These are phyloP conservation scores for Liopterus haemorrhoidalis DNA, from an alignment of 2,888 invertebrate genomes.

Conservation along the genomic window DNA sequence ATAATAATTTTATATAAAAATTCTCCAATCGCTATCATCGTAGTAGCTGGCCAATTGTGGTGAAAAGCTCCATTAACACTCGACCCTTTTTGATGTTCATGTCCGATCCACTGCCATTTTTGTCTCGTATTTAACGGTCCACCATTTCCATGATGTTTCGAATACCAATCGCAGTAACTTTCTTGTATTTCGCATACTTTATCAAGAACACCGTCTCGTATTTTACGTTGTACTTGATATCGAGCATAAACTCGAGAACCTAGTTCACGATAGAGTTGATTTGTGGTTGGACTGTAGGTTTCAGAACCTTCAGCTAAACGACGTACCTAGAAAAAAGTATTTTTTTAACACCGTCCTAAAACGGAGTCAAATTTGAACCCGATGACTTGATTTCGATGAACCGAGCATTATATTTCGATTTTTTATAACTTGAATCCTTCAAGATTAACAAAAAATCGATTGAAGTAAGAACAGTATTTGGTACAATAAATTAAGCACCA, in stretches of 20 bases:
- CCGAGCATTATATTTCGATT: no score
- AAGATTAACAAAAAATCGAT: no score
- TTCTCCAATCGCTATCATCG: conserved; percentile 64
- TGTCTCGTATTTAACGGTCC: conserved; percentile 54
- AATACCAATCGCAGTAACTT: conserved; percentile 40
- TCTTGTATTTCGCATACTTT: conserved; percentile 51
- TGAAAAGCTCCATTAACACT: conserved; percentile 35
- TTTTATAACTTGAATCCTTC: no score
- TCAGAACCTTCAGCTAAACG: conserved; percentile 65
- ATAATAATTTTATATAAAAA: conserved; percentile 83
- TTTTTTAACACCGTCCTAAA: no score
- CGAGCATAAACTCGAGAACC: conserved; percentile 64
- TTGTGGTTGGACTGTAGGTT: conserved; percentile 67
- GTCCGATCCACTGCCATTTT: conserved; percentile 64
- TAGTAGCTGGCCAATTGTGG: conserved; percentile 60
- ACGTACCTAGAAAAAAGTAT: conserved; percentile 11
- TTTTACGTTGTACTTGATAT: conserved; percentile 61
- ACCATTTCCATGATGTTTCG: conserved; percentile 28
- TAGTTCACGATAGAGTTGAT: conserved; percentile 58
- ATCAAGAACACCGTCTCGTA: conserved; percentile 58
- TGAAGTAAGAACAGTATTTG: no score
- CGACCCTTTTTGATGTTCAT: conserved; percentile 40
- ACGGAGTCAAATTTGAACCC: no score
- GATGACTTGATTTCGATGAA: no score
- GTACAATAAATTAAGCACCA: no score